Evolutionary conservation across 2,888 invertebrate genomes (phyloP).

Genomic region (Ischnus inquisitorius): DNA sequence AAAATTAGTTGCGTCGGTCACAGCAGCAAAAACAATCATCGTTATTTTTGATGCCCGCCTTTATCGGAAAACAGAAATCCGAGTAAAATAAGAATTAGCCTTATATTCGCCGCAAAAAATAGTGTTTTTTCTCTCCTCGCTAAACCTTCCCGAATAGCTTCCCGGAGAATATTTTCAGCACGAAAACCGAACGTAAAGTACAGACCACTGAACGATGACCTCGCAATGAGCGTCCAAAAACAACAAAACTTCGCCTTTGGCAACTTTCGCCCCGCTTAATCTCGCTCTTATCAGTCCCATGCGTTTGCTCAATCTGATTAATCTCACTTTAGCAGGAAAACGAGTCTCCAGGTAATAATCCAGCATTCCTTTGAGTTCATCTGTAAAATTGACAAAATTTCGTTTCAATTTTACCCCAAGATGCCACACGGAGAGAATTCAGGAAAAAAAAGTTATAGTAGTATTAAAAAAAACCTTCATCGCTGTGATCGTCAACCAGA

Average conservation of each 20-base stretch:
- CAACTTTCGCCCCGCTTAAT: conserved; percentile 94
- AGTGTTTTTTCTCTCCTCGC: too few species aligned
- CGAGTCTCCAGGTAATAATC: conserved; percentile 92
- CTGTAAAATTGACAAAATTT: conserved; percentile 82
- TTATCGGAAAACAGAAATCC: too few species aligned
- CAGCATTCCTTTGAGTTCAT: conserved; percentile 91
- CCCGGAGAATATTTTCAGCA: not conserved
- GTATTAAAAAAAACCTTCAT: conserved; percentile 86
- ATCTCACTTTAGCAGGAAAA: conserved; percentile 90
- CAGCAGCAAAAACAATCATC: too few species aligned
- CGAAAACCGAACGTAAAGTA: conserved; percentile 19
- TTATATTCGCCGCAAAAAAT: too few species aligned
- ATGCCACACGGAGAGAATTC: not conserved
- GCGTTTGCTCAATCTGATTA: conserved; percentile 91
- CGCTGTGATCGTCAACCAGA: conserved; percentile 97
- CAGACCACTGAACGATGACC: conserved; percentile 90
- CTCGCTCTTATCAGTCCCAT: conserved; percentile 96
- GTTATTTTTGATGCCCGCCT: too few species aligned
- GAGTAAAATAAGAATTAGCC: too few species aligned
- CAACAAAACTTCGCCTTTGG: conserved; percentile 92
- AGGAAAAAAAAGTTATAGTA: not conserved
- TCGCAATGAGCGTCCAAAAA: conserved; percentile 98
- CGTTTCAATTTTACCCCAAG: conserved; percentile 10
- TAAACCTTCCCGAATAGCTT: not conserved
- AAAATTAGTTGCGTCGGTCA: too few species aligned